Base-by-base conservation (phyloP, 2,113 vertebrate genomes). In the Brachyhypopomus gauderio region DNA sequence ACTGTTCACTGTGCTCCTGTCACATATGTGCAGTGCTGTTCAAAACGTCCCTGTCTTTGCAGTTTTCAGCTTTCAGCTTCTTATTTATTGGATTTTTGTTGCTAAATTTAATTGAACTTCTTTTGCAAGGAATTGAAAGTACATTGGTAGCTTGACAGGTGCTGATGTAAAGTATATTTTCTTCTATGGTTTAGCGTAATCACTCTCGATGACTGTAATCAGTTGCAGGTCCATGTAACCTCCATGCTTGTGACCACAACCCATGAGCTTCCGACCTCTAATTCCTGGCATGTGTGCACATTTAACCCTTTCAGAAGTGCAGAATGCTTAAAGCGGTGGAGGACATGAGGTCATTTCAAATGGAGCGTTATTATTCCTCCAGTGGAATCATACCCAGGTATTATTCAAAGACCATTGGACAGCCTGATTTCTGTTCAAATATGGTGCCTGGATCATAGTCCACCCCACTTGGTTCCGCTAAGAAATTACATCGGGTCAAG, bases 231-330 rank as follows among this genome's bases (percentile, higher is more conserved):
- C 36, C 36, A 70, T n/a, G 36, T 70, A 5, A 41, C 9, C 36
- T 41, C 22, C 66, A 41, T 5, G 66, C 66, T 70, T 70, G 34
- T 2, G 20, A 41, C 36, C 36, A 70, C 22, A 1, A 17, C 36
- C 41, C 34, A 70, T 70, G 38, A 70, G 66, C 66, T 22, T 70
- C 66, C 38, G 20, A 9, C 19, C 38, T 20, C 66, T 70, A 0
- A 2, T 4, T 34, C 36, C 66, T 70, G 66, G 34, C n/a, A 6
- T 67, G 3, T 16, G 20, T 19, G 64, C 30, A 20, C 64, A 6
- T 69, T 70, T 70, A 22, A 70, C 34, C 34, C 19, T 38, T 70
- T 70, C 66, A 70, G 64, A 2, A 38, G 30, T 34, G 36, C 64
- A 36, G 36, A 4, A 20, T 27, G 45, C 9, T 52, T 14, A 5